Base-by-base conservation (phyloP, 2,113 vertebrate genomes). In the Onychostruthus taczanowskii region DNA sequence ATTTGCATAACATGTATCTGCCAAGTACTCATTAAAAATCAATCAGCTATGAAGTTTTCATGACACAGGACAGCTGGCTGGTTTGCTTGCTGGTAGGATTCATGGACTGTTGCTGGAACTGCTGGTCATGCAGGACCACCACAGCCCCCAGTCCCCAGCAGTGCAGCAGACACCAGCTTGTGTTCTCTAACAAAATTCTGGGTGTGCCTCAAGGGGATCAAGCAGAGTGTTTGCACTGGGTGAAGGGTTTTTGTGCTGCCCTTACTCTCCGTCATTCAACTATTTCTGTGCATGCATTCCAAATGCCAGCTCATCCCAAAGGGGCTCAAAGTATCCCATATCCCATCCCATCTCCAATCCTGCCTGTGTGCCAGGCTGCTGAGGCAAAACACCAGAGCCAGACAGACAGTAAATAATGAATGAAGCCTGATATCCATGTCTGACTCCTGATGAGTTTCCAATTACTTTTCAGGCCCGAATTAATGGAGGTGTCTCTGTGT, bases 171-270 rank as follows among this genome's bases (percentile, higher is more conserved):
- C 16, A 58, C 15, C 31, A 59, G 22, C 35, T 41, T 16, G 62
- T 50, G 11, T 6, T 17, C 39, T 55, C 33, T 30, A 11, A 47
- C 28, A 31, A 37, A 66, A 44, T 26, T 79, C 53, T 52, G 21
- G 2, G 1, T 13, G 39, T 41, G 37, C 11, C 24, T 47, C 39
- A 24, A 28, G 0, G 4, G 26, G 37, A 44, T n/a, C 0, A 2
- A 76, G 21, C 44, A 43, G 31, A 8, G 52, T 11, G 44, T 28
- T 49, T 46, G 61, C 35, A n/a, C 44, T 5, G 10, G 16, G 31
- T 31, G 35, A 61, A 35, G 35, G 1, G 4, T 35, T 86, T 39
- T 35, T 55, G 13, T 2, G 5, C 37, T 63, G n/a, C 21, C 7
- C 0, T 30, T 58, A 66, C 55, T 55, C 28, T 74, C 61, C 63